Conservation (phyloP, 2,113 vertebrate species). For the Notiomystis cincta region DNA sequence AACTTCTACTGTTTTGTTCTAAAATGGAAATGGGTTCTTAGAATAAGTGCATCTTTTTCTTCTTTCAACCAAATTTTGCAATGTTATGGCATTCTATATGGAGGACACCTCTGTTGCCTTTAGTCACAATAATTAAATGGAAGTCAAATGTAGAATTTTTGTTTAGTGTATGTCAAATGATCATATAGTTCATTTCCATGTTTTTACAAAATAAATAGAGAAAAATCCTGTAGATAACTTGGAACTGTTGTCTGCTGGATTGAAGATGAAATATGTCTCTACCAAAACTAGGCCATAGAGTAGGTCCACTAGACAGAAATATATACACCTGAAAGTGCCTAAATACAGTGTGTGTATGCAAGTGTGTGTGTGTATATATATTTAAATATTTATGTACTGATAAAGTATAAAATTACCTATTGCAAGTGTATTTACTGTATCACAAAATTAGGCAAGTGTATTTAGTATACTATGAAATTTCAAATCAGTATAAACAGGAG, state of each 20-base stretch:
- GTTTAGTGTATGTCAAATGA: constrained; percentile 26
- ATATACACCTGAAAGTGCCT: neutral
- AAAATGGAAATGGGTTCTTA: neutral
- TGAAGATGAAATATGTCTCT: neutral
- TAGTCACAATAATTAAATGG: constrained; percentile 34
- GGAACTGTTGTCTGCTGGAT: neutral
- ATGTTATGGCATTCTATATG: neutral
- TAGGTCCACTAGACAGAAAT: neutral
- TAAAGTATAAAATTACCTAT: neutral
- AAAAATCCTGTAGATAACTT: constrained; percentile 24
- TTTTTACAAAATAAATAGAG: constrained; percentile 20
- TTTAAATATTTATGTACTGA: neutral
- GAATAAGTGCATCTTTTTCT: constrained; percentile 9
- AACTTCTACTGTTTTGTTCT: neutral
- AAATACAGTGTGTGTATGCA: neutral
- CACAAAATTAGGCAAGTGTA: neutral
- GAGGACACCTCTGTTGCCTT: neutral
- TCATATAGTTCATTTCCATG: constrained; percentile 20
- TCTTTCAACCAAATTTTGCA: neutral
- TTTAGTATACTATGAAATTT: neutral
- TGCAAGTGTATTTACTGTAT: neutral
- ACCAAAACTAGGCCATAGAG: neutral
- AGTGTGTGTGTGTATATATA: neutral
- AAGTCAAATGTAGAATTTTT: constrained; percentile 57
- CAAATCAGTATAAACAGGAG: neutral